Percentiles rank a stretch among this genome's conserved stretches.
phyloP scores from a whole-genome alignment of 2,113 vertebrate species.

The Eclectus roratus region DNA sequence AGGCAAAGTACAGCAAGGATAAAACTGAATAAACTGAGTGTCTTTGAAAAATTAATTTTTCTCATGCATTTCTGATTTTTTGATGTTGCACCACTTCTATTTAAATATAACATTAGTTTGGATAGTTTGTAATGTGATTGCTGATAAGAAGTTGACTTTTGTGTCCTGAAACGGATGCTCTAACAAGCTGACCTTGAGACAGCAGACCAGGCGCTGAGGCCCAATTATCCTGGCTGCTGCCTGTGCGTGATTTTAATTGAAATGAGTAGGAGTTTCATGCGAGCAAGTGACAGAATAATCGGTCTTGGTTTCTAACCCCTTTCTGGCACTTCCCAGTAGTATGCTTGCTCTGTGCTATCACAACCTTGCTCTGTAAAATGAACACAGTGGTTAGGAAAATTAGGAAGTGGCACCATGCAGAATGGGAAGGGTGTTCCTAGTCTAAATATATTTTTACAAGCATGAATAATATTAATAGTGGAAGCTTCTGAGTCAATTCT shows the following conservation, averaged over 20 bases:
- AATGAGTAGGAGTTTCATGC: constrained; percentile 32
- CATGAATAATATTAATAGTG: background rate
- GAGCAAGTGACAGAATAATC: constrained; percentile 20
- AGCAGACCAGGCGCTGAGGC: background rate
- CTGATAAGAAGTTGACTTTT: background rate
- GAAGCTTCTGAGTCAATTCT: background rate
- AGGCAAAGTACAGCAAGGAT: background rate
- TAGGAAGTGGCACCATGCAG: background rate
- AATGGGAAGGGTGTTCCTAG: background rate
- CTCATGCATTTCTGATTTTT: background rate
- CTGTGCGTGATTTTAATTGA: constrained; percentile 31
- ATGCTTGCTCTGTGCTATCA: background rate
- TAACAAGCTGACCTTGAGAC: constrained; percentile 31
- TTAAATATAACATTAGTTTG: background rate
- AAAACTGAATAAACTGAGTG: background rate
- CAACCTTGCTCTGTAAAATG: background rate
- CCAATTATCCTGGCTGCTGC: constrained; percentile 19
- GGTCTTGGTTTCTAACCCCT: constrained; percentile 19
- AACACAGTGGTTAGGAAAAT: background rate
- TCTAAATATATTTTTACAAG: background rate
- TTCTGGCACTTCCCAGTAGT: constrained; percentile 11
- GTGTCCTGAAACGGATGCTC: background rate
- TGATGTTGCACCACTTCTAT: background rate
- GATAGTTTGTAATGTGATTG: background rate
- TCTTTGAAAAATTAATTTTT: background rate